Conservation (phyloP, 2,888 invertebrate genomes). For the Acrobasis suavella region DNA sequence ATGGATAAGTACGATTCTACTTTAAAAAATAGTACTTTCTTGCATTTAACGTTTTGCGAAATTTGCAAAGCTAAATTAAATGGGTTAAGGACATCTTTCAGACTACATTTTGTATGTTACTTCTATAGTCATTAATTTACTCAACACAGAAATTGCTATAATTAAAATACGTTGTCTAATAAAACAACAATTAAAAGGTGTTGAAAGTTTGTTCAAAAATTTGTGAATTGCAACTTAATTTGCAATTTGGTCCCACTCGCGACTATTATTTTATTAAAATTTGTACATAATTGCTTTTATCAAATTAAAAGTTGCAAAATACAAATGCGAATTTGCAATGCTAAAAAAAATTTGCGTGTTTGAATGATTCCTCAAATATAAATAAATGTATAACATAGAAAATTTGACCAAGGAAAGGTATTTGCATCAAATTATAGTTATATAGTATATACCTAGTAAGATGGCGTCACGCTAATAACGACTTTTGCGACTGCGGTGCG, state of each 20-base stretch:
- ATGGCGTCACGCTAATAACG: too few relatives aligned
- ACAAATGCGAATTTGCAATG: background rate
- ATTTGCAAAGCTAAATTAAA: too few relatives aligned
- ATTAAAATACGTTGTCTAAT: constrained; percentile 2
- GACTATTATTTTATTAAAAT: constrained; percentile 8
- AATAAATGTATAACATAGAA: too few relatives aligned
- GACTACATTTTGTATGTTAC: too few relatives aligned
- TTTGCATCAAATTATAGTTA: too few relatives aligned
- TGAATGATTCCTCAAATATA: background rate
- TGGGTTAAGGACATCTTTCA: too few relatives aligned
- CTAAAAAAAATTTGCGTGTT: background rate
- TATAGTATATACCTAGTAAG: too few relatives aligned
- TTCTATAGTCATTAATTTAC: background rate
- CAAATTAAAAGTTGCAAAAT: constrained; percentile 11
- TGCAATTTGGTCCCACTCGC: constrained; percentile 8
- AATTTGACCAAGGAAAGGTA: too few relatives aligned
- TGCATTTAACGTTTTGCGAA: too few relatives aligned
- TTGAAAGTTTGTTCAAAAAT: constrained; percentile 1
- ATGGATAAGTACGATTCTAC: too few relatives aligned
- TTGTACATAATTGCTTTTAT: constrained; percentile 3
- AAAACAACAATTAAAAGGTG: constrained; percentile 12
- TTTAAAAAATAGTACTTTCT: too few relatives aligned
- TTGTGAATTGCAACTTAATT: constrained; percentile 1
- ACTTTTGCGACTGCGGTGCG: too few relatives aligned
- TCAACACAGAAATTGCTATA: background rate